Evolutionary conservation across 2,113 vertebrate species (phyloP).

Genomic region (Phaethornis superciliosus): DNA sequence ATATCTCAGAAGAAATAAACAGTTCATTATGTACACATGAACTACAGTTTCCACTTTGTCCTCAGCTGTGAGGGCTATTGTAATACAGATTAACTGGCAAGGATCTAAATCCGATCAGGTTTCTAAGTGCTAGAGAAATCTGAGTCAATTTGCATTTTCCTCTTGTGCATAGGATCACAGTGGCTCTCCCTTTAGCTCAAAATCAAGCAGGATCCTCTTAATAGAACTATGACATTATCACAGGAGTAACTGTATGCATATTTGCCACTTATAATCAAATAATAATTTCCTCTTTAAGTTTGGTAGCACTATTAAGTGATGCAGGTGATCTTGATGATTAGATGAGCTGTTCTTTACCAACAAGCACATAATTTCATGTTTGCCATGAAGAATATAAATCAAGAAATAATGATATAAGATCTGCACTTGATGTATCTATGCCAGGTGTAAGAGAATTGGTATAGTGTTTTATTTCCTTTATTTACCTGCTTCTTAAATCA

Average conservation of each 20-base stretch:
- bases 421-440: not conserved
- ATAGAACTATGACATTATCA: not conserved
- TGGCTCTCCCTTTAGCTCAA: not conserved
- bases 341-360: conserved; percentile 22
- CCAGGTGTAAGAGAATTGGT: not conserved
- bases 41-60: not conserved
- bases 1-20: no score
- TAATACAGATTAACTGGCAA: not conserved
- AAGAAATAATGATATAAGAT: not conserved
- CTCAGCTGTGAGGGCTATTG: rapidly evolving
- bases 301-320: conserved; percentile 42
- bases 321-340: conserved; percentile 52
- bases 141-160: not conserved
- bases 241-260: not conserved
- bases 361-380: not conserved
- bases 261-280: conserved; percentile 44
- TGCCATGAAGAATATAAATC: conserved; percentile 4
- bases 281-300: conserved; percentile 20
- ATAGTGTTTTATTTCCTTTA: not conserved
- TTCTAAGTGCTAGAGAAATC: not conserved
- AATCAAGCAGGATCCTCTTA: conserved; percentile 3
- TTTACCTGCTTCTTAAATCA: not conserved
- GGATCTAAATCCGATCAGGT: not conserved
- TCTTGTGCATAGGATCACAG: not conserved
- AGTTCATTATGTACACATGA: not conserved